Conservation (phyloP, 2,113 vertebrate genomes). For the Apteryx mantelli region DNA sequence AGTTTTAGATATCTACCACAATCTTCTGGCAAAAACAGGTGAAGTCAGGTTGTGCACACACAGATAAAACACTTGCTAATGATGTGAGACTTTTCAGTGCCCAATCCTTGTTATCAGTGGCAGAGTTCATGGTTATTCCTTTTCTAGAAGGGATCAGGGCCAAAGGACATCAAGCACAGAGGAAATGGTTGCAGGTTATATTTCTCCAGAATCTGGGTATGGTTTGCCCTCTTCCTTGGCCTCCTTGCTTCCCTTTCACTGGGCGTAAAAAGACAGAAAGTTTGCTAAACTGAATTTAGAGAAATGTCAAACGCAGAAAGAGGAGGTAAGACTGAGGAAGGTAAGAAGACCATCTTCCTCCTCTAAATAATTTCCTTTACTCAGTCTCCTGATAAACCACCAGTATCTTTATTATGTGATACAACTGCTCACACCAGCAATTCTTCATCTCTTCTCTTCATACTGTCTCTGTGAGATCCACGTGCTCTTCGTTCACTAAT, state of each 20-base stretch:
- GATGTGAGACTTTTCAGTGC: neutral
- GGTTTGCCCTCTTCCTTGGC: neutral
- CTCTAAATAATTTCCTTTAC: neutral
- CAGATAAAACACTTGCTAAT: neutral
- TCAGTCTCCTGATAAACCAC: neutral
- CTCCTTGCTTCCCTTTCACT: neutral
- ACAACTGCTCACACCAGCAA: neutral
- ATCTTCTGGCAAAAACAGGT: neutral
- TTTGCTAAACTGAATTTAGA: neutral
- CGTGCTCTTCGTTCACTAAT: neutral
- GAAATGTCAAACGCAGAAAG: neutral
- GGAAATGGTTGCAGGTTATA: neutral
- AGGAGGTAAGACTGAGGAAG: neutral
- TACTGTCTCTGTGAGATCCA: neutral
- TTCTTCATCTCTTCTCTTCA: neutral
- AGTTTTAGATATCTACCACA: neutral
- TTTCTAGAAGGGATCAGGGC: neutral
- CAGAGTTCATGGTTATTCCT: neutral
- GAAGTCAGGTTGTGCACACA: neutral
- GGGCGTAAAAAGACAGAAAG: neutral
- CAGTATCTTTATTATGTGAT: neutral
- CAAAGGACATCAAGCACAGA: accelerated
- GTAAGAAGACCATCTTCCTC: neutral
- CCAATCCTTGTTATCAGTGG: neutral
- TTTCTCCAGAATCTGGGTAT: neutral